Conservation (phyloP, 2,113 vertebrate species). For the Lipophrys pholis region DNA sequence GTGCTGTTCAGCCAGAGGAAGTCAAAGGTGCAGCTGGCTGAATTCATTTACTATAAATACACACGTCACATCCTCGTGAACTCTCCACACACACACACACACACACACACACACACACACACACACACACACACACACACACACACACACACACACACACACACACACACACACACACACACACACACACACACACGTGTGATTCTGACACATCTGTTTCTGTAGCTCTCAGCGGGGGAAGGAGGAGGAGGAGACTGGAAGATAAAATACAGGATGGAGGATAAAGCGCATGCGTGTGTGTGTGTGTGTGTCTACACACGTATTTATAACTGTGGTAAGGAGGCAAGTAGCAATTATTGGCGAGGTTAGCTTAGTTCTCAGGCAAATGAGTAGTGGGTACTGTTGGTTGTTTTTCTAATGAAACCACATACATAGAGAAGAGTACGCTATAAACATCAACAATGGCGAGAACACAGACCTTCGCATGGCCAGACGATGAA, state of each 20-base stretch:
- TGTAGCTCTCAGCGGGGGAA: constrained; percentile 3
- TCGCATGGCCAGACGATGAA: too few species aligned
- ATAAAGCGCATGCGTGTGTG: not conserved
- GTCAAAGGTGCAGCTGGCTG: constrained; percentile 59
- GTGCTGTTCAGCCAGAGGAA: constrained; percentile 49
- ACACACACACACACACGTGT: constrained; percentile 17
- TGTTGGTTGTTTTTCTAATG: too few species aligned
- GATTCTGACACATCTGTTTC: constrained; percentile 55
- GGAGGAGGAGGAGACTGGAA: not conserved
- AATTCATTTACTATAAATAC: constrained; percentile 70
- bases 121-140: constrained; percentile 12
- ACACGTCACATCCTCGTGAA: constrained; percentile 42
- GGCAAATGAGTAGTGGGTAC: too few species aligned
- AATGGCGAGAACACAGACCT: too few species aligned
- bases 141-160: too few species aligned
- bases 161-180: too few species aligned
- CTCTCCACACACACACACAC: constrained; percentile 5
- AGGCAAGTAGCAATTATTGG: too few species aligned
- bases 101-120: constrained; percentile 3
- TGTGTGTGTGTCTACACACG: too few species aligned
- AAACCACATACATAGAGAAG: too few species aligned
- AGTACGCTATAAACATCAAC: too few species aligned
- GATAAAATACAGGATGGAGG: constrained; percentile 22
- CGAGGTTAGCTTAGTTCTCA: too few species aligned
- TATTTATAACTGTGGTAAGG: too few species aligned